phyloP scores from a whole-genome alignment of 2,888 invertebrate species.

The Chrysolina americana region DNA sequence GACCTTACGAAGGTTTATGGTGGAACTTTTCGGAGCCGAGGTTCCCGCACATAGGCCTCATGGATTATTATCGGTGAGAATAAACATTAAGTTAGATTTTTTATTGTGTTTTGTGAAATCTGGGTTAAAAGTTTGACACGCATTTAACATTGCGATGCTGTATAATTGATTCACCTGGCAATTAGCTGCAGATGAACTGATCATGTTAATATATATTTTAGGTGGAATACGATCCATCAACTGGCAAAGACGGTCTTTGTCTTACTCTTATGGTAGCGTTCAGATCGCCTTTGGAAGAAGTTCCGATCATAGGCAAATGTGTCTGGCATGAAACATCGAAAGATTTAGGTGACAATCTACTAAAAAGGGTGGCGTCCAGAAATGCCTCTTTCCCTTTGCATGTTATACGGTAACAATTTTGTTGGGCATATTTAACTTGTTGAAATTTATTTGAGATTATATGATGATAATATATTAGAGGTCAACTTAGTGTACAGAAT shows the following conservation, averaged over 20 bases:
- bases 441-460: not conserved
- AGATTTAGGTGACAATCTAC: constrained; percentile 78
- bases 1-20: constrained; percentile 90
- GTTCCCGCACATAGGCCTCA: constrained; percentile 88
- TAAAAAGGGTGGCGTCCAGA: constrained; percentile 78
- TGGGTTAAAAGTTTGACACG: no score
- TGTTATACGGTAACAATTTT: constrained; percentile 79
- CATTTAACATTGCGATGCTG: no score
- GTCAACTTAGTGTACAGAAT: not conserved
- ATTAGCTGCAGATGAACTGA: no score
- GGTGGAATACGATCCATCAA: constrained; percentile 77
- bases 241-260: constrained; percentile 83
- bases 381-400: constrained; percentile 86
- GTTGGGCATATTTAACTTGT: constrained; percentile 18
- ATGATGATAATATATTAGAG: not conserved
- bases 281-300: constrained; percentile 87
- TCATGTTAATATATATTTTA: constrained; percentile 51
- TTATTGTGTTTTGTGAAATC: no score
- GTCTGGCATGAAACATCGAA: constrained; percentile 88
- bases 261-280: constrained; percentile 88
- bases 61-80: constrained; percentile 78
- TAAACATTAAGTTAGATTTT: not conserved
- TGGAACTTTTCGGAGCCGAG: constrained; percentile 91
- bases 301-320: constrained; percentile 89
- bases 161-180: no score